A percentile compares a stretch with the other conserved stretches of the same genome.
Conservation (phyloP, 2,797 vertebrate species). For the Heterohyrax brucei region DNA sequence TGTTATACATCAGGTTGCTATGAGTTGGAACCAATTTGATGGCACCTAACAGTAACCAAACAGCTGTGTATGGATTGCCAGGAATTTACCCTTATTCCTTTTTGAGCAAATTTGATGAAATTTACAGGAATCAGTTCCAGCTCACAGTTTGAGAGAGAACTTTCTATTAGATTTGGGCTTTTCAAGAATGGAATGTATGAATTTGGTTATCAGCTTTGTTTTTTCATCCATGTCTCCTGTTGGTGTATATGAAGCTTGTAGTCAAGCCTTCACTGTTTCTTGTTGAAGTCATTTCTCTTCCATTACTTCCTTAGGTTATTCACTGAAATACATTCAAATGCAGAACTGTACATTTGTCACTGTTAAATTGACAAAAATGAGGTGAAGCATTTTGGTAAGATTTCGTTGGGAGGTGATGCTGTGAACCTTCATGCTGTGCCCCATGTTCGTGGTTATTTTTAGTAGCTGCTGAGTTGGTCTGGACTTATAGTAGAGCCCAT, state of each 20-base stretch:
- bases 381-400: background rate
- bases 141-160: background rate
- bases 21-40: too few species aligned
- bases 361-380: background rate
- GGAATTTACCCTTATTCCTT: slow-evolving; percentile 51
- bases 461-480: background rate
- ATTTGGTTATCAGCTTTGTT: slow-evolving; percentile 18
- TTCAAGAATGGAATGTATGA: background rate
- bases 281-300: background rate
- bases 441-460: background rate
- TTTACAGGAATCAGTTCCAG: background rate
- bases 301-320: background rate
- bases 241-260: background rate
- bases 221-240: background rate
- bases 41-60: too few species aligned
- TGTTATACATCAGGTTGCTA: too few species aligned
- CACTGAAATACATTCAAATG: slow-evolving; percentile 4
- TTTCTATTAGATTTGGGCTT: slow-evolving; percentile 9
- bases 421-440: background rate
- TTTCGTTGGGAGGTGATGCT: too few species aligned
- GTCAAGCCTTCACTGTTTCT: background rate
- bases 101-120: slow-evolving; percentile 23
- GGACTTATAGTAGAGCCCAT: background rate
- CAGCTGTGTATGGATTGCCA: background rate
- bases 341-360: background rate